A percentile compares a stretch with the other conserved stretches of the same genome.
These are phyloP conservation scores for Ormyrus labotus DNA, from an alignment of 2,888 invertebrate species.

Conservation along the genomic window DNA sequence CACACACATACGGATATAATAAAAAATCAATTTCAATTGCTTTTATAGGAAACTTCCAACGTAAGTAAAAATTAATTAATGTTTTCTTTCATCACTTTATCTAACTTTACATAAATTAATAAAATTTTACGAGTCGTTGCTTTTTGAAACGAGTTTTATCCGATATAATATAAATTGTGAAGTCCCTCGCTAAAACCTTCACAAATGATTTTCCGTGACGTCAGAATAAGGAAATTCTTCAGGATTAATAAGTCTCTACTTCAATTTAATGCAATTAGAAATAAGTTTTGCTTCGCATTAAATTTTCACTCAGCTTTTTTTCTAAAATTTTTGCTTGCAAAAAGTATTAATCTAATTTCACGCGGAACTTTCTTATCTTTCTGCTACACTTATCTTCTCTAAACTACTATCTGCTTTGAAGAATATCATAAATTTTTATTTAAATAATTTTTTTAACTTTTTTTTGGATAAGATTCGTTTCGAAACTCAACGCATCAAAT, in stretches of 20 bases:
- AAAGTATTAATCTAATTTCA: too few species aligned
- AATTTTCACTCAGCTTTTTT: too few species aligned
- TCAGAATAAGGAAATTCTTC: too few species aligned
- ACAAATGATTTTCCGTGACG: too few species aligned
- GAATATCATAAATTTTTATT: not conserved
- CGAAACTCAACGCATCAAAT: slow-evolving; percentile 45
- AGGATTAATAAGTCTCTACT: too few species aligned
- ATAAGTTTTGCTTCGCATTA: too few species aligned
- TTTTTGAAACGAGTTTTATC: slow-evolving; percentile 23
- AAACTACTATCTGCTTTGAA: not conserved
- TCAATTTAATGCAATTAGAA: too few species aligned
- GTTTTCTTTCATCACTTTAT: not conserved
- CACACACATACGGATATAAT: slow-evolving; percentile 80
- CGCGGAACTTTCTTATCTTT: too few species aligned
- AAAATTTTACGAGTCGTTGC: not conserved
- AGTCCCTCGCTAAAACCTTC: too few species aligned
- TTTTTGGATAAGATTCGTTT: slow-evolving; percentile 27
- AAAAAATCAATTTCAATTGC: slow-evolving; percentile 80
- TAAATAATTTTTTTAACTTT: not conserved
- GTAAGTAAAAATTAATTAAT: slow-evolving; percentile 56
- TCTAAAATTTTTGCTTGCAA: too few species aligned
- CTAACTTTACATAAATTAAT: not conserved
- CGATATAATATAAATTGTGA: too few species aligned
- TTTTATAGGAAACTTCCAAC: slow-evolving; percentile 77
- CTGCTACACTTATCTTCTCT: too few species aligned